Evolutionary conservation across 2,888 invertebrate species (phyloP).

Genomic region (Cordilura impudica): DNA sequence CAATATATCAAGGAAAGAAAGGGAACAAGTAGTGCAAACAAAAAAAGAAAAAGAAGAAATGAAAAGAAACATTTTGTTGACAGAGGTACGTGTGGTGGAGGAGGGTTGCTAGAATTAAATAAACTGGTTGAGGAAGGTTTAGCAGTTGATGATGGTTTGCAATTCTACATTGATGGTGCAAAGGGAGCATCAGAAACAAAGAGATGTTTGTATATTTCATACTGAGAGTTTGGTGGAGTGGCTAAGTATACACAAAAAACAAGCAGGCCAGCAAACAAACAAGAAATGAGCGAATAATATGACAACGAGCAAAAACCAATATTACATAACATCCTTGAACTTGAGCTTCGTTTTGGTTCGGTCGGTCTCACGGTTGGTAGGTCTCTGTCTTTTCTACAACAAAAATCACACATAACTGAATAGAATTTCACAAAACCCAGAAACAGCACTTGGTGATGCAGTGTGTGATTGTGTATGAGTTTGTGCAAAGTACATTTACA

Average conservation of each 20-base stretch:
- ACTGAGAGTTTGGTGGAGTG: conserved; percentile 3
- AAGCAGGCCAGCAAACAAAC: conserved; percentile 15
- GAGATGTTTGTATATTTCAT: neutral
- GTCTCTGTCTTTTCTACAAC: conserved; percentile 54
- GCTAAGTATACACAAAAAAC: conserved; percentile 10
- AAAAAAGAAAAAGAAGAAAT: conserved; percentile 12
- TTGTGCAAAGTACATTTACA: no score
- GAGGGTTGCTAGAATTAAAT: neutral
- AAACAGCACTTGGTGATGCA: conserved; percentile 2
- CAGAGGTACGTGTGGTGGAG: neutral
- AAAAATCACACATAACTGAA: conserved; percentile 48
- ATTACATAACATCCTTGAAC: conserved; percentile 78
- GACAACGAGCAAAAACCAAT: conserved; percentile 36
- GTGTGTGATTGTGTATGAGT: neutral
- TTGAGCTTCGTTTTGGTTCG: conserved; percentile 73
- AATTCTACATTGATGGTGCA: neutral
- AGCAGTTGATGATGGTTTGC: conserved; percentile 15
- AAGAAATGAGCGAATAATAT: conserved; percentile 14
- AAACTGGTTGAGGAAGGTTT: conserved; percentile 57
- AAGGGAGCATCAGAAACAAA: neutral
- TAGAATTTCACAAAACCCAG: conserved; percentile 29
- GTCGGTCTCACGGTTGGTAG: conserved; percentile 66
- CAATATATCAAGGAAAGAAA: conserved; percentile 34
- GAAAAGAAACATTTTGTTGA: conserved; percentile 23
- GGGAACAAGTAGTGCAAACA: conserved; percentile 15